These are phyloP conservation scores for Spodoptera picta DNA, from an alignment of 2,888 invertebrate genomes.

Conservation along the genomic window DNA sequence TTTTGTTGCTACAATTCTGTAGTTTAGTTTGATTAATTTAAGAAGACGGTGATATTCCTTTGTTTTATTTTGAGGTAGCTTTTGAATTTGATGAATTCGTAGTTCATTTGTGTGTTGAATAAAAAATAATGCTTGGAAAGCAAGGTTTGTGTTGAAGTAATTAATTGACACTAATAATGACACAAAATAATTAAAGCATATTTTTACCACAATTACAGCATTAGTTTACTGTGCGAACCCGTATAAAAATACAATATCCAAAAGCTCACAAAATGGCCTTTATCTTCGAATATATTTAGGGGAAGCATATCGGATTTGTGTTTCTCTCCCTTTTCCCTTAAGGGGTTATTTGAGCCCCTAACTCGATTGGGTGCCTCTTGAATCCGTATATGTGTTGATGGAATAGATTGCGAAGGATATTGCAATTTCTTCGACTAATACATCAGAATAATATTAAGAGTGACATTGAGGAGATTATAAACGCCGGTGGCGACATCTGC, in stretches of 20 bases:
- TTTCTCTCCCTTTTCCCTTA: conserved; percentile 34
- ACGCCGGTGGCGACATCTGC: conserved; percentile 4
- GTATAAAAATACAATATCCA: conserved; percentile 44
- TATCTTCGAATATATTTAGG: conserved; percentile 47
- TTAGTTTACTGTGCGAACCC: conserved; percentile 18
- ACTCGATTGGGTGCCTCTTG: conserved; percentile 29
- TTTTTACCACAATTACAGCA: conserved; percentile 24
- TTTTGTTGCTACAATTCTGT: too few relatives aligned
- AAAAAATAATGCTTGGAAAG: not conserved
- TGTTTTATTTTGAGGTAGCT: too few relatives aligned
- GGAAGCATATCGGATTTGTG: conserved; percentile 46
- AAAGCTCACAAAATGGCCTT: conserved; percentile 33
- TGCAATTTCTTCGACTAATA: conserved; percentile 39
- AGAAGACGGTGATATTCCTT: too few relatives aligned
- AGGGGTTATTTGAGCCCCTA: conserved; percentile 45
- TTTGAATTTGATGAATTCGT: too few relatives aligned
- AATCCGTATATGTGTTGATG: conserved; percentile 25
- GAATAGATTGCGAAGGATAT: conserved; percentile 43
- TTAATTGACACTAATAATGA: too few relatives aligned
- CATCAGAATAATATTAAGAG: conserved; percentile 14
- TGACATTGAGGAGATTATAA: not conserved
- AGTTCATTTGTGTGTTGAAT: too few relatives aligned
- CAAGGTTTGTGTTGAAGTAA: too few relatives aligned
- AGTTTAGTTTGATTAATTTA: too few relatives aligned
- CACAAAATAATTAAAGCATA: not conserved